Base-by-base conservation (phyloP, 2,797 vertebrate species). In the Masticophis lateralis region DNA sequence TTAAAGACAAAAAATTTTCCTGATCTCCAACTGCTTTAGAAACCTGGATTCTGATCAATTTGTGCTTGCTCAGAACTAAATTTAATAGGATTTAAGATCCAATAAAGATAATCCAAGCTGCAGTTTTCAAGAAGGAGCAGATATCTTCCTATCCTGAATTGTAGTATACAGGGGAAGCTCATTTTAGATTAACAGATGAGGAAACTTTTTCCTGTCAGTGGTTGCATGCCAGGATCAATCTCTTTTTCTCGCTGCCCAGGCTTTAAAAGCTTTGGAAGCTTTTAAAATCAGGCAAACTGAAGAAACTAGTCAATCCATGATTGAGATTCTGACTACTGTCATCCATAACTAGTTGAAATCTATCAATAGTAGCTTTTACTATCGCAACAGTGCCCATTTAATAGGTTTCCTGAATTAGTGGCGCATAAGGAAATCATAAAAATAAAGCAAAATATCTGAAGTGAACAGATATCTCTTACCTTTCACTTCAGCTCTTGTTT, bases 401-500 rank as follows among this genome's bases (percentile, higher is more conserved):
- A 55, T 18, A 87, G 12, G 25, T 88, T 59, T 18, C 0, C 56
- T 37, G 56, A 61, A 47, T 53, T 83, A 86, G 22, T 25, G 27
- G 47, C n/a, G 3, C 25, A 22, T 25, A 61, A 56, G 6, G 1
- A 8, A 20, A 13, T 7, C 5, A 20, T 27, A 22, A 61, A 59
- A 25, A 51, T 47, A 11, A 8, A 60, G 92, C 28, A 37, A 37
- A 12, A 27, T 4, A 43, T 22, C 37, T 25, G n/a, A 74, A 56
- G 22, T 22, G 0, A 0, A 0, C 0, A 0, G 0, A 25, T 7
- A 28, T 1, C 0, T 47, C 3, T n/a, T 98, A 99, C 99, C 99
- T 97, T 98, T 99, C 79, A 99, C 99, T 0, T 93, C 96, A 0
- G 99, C 99, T 96, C 98, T 97, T 2, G 99, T 99, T 97, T 99